Base-by-base conservation (phyloP, 2,888 invertebrate genomes). In the Dynastes tityus region DNA sequence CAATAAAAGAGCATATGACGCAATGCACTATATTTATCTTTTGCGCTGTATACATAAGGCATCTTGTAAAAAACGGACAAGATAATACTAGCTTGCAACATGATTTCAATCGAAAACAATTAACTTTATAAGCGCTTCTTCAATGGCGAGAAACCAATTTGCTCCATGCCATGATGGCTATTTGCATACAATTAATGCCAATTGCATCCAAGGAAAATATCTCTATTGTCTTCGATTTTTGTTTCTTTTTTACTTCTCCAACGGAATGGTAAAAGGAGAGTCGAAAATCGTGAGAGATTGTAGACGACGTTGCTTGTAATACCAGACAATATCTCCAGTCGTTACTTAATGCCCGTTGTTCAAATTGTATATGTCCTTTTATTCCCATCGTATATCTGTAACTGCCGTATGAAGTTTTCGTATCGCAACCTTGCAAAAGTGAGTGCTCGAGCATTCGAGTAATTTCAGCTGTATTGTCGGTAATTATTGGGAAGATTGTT, bases 401-500 rank as follows among this genome's bases (percentile, higher is more conserved):
- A 29, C 11, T 32, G 13, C 1, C 27, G 63, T 63, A 63, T 3
- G 22, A 6, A 63, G 63, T 11, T 32, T 32, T 32, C 6, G 29
- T 13, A 63, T 32, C 27, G 63, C 11, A 29, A 9, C 29, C 32
- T 63, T n/a, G 13, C 63, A 4, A 55, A 63, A 11, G 32, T 27
- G 29, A 11, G 63, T 13, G 29, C 9, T 63, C 13, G 32, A 8
- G 63, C 63, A 13, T 63, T 63, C 63, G 11, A 11, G 29, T 63
- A 63, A 63, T 63, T 63, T 63, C 9, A 32, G 63, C 32, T 63
- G 32, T 63, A 63, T 32, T 29, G 63, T 32, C 29, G 27, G 63
- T 29, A 63, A 63, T 63, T 63, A 63, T 63, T 63, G 63, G 55
- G 63, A 63, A 63, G 63, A 63, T 63, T 63, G 32, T 63, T 63